Evolutionary conservation across 2,797 vertebrate species (phyloP), one percentile per base, ranked within the genome.

Genomic region (Myiothlypis chrysogaster): DNA sequence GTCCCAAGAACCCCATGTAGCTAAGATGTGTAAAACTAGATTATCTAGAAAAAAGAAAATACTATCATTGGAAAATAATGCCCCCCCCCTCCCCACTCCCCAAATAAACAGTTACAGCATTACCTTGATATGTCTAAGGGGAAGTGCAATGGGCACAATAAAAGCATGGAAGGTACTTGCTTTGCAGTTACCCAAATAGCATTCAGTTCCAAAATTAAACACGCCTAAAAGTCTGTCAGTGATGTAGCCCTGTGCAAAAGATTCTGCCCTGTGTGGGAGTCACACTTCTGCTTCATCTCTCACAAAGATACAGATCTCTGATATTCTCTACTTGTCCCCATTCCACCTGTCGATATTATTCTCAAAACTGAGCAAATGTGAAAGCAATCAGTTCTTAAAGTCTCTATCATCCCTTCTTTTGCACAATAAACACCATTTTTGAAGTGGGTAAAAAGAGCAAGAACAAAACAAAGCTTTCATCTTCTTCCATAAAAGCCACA

Each of bases 391-490:
- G 16, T 70, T 88, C 66, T 63, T 88, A 79, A 91, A 92, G 72
- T 69, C 69, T 93, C 1, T 84, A 44, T 84, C 27, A 2, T 88
- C 35, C 34, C 27, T 83, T 63, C 41, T 90, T 96, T 86, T 87
- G 72, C 68, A 96, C 95, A 94, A 66, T 93, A 96, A 96, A 93
- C 65, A 94, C 57, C 65, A 94, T 94, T 97, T 96, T 97, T 97
- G 80, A 97, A 96, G 82, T 83, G 68, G 85, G 71, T 63, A 95
- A 96, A 95, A 97, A 90, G 46, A 93, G 47, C 75, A 19, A 87
- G 87, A 96, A 90, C 39, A 95, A 97, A 97, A 95, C 22, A 96
- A 57, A 46, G 32, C 89, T 96, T 97, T 97, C 77, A 97, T 97
- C 93, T 96, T 71, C 82, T 95, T 94, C 57, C 75, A 94, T 63